Evolutionary conservation across 2,888 invertebrate species (phyloP).

Genomic region (Tiliacea citrago): DNA sequence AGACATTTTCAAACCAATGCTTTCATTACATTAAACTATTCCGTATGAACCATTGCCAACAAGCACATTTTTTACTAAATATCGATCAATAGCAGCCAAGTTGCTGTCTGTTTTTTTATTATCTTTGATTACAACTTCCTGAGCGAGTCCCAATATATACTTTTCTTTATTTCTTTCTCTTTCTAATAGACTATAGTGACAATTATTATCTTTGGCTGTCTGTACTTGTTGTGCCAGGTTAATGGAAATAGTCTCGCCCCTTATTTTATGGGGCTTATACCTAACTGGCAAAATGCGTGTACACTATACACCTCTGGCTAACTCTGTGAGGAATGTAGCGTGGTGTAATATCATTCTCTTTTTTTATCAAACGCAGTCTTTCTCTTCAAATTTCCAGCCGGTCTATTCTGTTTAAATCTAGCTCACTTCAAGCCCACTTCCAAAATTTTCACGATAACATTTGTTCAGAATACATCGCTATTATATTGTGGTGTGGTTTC

Average conservation of each 20-base stretch:
- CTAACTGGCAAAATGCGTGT: background rate
- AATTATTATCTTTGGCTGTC: background rate
- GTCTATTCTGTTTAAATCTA: background rate
- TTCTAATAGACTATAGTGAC: background rate
- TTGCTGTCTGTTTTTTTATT: background rate
- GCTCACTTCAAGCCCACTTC: background rate
- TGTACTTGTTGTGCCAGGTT: background rate
- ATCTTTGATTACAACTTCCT: background rate
- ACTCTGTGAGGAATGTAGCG: background rate
- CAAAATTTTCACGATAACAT: background rate
- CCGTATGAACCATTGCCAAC: background rate
- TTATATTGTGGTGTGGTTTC: background rate
- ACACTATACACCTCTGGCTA: background rate
- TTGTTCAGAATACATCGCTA: background rate
- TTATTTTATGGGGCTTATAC: background rate
- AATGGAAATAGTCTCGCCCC: background rate
- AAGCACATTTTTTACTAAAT: background rate
- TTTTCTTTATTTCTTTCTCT: background rate
- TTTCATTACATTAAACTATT: background rate
- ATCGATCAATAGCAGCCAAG: background rate
- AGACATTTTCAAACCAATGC: background rate
- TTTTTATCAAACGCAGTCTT: background rate
- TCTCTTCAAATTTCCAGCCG: background rate
- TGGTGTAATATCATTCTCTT: background rate
- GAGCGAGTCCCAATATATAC: background rate